These are phyloP conservation scores for Stegana nigrithorax DNA, from an alignment of 2,888 invertebrate species.

Conservation along the genomic window DNA sequence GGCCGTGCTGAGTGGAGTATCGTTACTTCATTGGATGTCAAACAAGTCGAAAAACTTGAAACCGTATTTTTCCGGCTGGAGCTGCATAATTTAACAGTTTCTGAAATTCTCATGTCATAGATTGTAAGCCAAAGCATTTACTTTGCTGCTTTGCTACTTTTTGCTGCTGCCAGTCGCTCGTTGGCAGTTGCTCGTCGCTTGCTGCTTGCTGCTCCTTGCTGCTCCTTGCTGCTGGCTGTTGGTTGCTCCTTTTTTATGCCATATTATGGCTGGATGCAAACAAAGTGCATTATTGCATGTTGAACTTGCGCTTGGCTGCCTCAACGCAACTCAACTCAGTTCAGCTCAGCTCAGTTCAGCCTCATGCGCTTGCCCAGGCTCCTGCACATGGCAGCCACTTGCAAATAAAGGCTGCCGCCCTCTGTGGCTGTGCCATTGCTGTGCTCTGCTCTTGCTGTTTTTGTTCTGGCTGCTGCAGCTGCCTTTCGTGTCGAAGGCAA, in stretches of 20 bases:
- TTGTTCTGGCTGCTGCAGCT: neutral
- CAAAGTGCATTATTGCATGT: constrained; percentile 15
- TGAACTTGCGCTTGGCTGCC: constrained; percentile 1
- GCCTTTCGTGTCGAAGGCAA: neutral
- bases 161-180: neutral
- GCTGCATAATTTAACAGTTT: constrained; percentile 36
- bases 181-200: neutral
- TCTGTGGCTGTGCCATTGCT: neutral
- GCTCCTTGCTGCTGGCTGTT: neutral
- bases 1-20: no score
- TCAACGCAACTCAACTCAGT: no score
- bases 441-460: neutral
- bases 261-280: neutral
- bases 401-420: no score
- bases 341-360: neutral
- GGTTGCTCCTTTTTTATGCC: neutral
- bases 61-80: constrained; percentile 19
- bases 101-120: constrained; percentile 14
- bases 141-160: neutral
- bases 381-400: no score
- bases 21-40: constrained; percentile 1
- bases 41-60: no score
- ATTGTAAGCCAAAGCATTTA: neutral
- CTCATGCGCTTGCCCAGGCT: neutral
- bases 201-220: neutral